phyloP scores from a whole-genome alignment of 2,888 invertebrate genomes.

The Zaprionus lineosus region DNA sequence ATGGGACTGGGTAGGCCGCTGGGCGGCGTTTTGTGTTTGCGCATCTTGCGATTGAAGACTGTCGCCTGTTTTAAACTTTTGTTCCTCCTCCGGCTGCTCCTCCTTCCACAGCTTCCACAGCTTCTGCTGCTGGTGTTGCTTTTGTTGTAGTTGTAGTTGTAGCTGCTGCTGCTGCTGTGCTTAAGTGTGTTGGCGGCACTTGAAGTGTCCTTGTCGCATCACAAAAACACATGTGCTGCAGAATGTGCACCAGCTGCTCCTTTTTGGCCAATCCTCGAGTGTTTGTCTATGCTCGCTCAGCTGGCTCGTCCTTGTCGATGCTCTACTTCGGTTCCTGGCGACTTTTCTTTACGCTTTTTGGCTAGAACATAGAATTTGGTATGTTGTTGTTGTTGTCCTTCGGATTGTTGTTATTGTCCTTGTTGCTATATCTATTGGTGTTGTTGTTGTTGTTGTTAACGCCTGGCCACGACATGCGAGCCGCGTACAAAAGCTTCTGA shows the following conservation, averaged over 20 bases:
- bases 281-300: too few species aligned
- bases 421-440: conserved; percentile 4
- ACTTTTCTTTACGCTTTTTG: conserved; percentile 51
- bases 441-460: conserved; percentile 43
- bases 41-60: conserved; percentile 68
- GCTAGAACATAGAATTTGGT: conserved; percentile 53
- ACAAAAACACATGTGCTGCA: conserved; percentile 66
- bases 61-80: conserved; percentile 45
- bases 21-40: conserved; percentile 73
- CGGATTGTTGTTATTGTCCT: conserved; percentile 23
- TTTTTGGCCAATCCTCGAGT: conserved; percentile 31
- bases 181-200: conserved; percentile 66
- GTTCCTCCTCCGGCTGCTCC: conserved; percentile 20
- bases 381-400: conserved; percentile 21
- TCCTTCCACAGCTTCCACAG: too few species aligned
- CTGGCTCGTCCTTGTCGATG: conserved; percentile 30
- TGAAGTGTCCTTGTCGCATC: conserved; percentile 74
- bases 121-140: conserved; percentile 7
- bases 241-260: conserved; percentile 40
- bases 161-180: conserved; percentile 27
- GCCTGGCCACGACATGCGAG: conserved; percentile 46
- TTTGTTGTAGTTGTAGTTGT: conserved; percentile 21
- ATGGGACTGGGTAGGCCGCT: conserved; percentile 50
- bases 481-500: conserved; percentile 46
- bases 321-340: conserved; percentile 43